Conservation (phyloP, 1,140 invertebrate genomes). For the Panagrolaimus sp. region DNA sequence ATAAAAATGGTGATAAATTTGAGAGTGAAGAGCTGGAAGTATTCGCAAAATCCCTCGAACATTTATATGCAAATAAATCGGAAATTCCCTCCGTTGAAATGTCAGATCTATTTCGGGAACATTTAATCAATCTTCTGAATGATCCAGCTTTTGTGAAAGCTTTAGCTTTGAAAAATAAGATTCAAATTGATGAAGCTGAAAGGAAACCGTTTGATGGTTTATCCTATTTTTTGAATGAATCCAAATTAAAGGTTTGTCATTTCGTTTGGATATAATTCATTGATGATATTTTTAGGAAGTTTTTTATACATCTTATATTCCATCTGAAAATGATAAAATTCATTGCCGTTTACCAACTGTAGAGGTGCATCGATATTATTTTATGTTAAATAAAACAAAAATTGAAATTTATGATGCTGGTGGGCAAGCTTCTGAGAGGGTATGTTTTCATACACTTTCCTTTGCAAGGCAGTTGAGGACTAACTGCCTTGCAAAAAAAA, state of each 20-base stretch:
- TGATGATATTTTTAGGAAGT: background rate
- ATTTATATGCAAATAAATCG: background rate
- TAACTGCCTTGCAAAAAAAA: too few relatives aligned
- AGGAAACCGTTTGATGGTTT: background rate
- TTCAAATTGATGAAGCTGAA: background rate
- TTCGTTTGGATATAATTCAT: too few relatives aligned
- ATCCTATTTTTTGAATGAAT: background rate
- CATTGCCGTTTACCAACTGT: background rate
- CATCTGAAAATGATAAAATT: background rate
- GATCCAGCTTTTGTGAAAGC: background rate
- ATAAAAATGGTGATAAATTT: background rate
- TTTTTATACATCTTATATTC: background rate
- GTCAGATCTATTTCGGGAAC: background rate
- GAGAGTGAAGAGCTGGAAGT: background rate
- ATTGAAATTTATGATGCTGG: constrained; percentile 12
- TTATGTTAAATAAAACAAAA: background rate
- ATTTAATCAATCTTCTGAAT: background rate
- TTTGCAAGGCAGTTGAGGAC: too few relatives aligned
- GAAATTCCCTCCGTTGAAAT: background rate
- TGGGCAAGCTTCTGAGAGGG: background rate
- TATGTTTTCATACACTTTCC: background rate
- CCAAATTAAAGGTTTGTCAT: background rate
- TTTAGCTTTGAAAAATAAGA: background rate
- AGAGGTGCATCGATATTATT: background rate
- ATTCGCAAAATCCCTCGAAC: background rate